Evolutionary conservation across 2,888 invertebrate species (phyloP).

Genomic region (Trachelus iudaicus): DNA sequence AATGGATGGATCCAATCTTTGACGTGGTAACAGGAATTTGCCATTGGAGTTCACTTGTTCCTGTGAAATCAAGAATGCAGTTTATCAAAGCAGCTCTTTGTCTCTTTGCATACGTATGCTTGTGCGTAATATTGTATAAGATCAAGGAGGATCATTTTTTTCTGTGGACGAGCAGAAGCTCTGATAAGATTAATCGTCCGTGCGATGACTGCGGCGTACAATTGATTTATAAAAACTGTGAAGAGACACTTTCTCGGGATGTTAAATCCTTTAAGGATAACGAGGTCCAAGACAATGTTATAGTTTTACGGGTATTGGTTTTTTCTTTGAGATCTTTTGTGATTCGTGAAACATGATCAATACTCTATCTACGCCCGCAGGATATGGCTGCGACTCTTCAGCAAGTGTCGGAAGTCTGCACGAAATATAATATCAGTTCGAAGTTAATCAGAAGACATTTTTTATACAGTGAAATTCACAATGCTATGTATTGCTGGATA

Average conservation of each 20-base stretch:
- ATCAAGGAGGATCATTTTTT: neutral
- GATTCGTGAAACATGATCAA: neutral
- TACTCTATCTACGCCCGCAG: constrained; percentile 19
- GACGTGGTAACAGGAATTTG: neutral
- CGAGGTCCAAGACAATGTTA: neutral
- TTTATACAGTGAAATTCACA: constrained; percentile 47
- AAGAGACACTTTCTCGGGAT: neutral
- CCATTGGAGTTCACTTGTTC: neutral
- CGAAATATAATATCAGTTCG: constrained; percentile 51
- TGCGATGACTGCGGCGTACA: neutral
- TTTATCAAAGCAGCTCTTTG: constrained; percentile 36
- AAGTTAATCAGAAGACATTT: constrained; percentile 45
- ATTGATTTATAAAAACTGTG: neutral
- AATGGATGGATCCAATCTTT: constrained; percentile 11
- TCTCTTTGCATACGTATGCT: constrained; percentile 26
- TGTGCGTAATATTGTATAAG: constrained; percentile 17
- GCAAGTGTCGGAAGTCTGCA: constrained; percentile 45
- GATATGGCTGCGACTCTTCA: constrained; percentile 31
- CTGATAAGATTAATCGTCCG: neutral
- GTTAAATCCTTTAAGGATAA: neutral
- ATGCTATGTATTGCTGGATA: constrained; percentile 61
- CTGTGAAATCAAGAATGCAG: constrained; percentile 20
- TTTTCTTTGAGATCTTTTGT: neutral
- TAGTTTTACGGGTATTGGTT: neutral
- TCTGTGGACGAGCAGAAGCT: neutral